Conservation (phyloP, 2,113 vertebrate species). For the Chlamydotis undulata region DNA sequence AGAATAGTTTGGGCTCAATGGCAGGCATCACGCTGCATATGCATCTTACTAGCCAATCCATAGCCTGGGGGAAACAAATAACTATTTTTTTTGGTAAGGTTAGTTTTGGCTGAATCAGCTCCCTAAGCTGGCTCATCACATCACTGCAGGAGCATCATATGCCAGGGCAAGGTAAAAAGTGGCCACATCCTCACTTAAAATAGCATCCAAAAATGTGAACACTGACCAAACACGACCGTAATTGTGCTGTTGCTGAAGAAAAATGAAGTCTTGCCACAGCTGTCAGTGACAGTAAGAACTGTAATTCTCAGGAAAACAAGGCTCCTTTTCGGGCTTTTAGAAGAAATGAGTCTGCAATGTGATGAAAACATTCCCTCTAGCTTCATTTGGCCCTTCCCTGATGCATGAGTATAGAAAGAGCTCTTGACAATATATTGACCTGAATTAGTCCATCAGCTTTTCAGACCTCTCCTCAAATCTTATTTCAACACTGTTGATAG, state of each 20-base stretch:
- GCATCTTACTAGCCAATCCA: background rate
- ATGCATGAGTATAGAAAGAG: background rate
- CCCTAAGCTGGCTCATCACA: background rate
- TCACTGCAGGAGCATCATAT: background rate
- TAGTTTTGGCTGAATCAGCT: background rate
- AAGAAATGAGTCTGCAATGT: background rate
- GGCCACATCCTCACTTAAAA: background rate
- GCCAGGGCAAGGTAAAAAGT: background rate
- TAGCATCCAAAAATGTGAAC: background rate
- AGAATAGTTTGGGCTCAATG: background rate
- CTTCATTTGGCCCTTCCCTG: background rate
- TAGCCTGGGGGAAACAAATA: background rate
- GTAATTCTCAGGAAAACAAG: background rate
- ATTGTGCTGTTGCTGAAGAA: background rate
- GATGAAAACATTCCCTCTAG: background rate
- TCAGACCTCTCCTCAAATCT: background rate
- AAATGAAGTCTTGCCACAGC: background rate
- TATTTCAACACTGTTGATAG: background rate
- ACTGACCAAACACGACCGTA: background rate
- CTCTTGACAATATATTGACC: background rate
- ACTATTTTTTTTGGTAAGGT: background rate
- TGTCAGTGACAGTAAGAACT: background rate
- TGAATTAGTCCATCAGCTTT: background rate
- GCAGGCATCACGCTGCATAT: background rate
- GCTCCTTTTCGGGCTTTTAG: background rate